Evolutionary conservation across 2,113 vertebrate species (phyloP), one percentile per base, ranked within the genome.

Genomic region (Trinectes maculatus): DNA sequence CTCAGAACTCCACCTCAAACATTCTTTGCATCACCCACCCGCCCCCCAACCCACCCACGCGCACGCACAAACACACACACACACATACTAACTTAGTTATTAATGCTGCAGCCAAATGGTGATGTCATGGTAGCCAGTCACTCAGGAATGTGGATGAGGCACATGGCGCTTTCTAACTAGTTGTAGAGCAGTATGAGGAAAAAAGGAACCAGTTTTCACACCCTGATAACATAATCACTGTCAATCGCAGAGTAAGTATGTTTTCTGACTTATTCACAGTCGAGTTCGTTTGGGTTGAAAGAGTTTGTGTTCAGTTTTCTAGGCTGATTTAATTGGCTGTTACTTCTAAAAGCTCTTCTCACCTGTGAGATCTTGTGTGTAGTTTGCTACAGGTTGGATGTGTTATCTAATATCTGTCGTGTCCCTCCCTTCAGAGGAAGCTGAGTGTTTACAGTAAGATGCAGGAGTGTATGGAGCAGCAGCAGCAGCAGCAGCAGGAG

Each of bases 371-470:
- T n/a, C n/a, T n/a, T n/a, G n/a, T n/a, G 8, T 40, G 2, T 51
- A 6, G 4, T 56, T 26, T 5, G 11, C 28, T 6, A 16, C 16
- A 33, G 16, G 2, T 43, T 52, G 7, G 15, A 42, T 42, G 16
- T 34, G n/a, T 26, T 1, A 21, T 12, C 36, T 24, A 13, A 28
- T 72, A 12, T 61, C 3, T 33, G 0, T 51, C 54, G 18, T 54
- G 4, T 80, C 21, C 71, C 18, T 39, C 54, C 36, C n/a, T 62
- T 28, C 74, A 93, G 92, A 93, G 93, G 90, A 98, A 95, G 90
- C 93, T 97, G 88, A 91, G 90, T 85, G 92, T 90, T 79, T 96
- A 94, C 93, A 93, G 83, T 90, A 98, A 96, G 93, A 98, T 98
- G 97, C 96, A 98, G 89, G 95, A 98, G 78, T 94, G 95, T 82